A percentile compares a stretch with the other conserved stretches of the same genome.
Conservation (phyloP, 2,113 vertebrate species). For the Scophthalmus maximus region DNA sequence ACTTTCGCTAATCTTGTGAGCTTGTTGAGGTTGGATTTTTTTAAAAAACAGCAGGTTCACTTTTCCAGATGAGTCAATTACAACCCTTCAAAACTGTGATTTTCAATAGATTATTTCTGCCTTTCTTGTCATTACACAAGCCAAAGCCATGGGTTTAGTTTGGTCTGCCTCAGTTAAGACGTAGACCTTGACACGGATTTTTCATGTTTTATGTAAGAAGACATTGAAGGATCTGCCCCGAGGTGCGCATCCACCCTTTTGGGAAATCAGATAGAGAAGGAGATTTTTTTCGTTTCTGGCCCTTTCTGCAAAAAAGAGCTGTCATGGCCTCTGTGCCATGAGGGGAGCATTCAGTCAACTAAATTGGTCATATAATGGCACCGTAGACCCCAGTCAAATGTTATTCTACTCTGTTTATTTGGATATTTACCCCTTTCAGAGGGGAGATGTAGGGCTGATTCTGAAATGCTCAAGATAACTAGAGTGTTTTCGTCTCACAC, state of each 20-base stretch:
- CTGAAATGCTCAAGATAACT: conserved; percentile 65
- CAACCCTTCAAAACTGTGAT: conserved; percentile 16
- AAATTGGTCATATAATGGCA: conserved; percentile 65
- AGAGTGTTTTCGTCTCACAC: conserved; percentile 69
- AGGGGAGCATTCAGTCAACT: conserved; percentile 58
- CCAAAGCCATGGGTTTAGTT: conserved; percentile 32
- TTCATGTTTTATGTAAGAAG: conserved; percentile 59
- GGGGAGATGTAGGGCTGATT: conserved; percentile 67
- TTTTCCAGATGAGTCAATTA: conserved; percentile 14
- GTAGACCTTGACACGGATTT: conserved; percentile 37
- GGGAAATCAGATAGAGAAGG: conserved; percentile 60
- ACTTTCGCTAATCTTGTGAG: not conserved
- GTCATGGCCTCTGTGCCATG: conserved; percentile 53
- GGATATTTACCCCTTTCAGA: conserved; percentile 69
- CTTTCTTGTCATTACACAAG: conserved; percentile 24
- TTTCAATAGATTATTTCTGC: conserved; percentile 10
- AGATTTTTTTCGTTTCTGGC: conserved; percentile 46
- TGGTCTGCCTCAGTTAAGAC: conserved; percentile 36
- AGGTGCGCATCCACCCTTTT: conserved; percentile 36
- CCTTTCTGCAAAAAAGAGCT: conserved; percentile 40
- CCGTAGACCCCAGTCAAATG: conserved; percentile 57
- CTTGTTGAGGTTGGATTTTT: conserved; percentile 36
- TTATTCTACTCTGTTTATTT: conserved; percentile 70
- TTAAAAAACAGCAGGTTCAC: conserved; percentile 10
- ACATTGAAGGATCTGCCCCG: conserved; percentile 41